Evolutionary conservation across 2,113 vertebrate species (phyloP).

Genomic region (Podarcis cretensis): DNA sequence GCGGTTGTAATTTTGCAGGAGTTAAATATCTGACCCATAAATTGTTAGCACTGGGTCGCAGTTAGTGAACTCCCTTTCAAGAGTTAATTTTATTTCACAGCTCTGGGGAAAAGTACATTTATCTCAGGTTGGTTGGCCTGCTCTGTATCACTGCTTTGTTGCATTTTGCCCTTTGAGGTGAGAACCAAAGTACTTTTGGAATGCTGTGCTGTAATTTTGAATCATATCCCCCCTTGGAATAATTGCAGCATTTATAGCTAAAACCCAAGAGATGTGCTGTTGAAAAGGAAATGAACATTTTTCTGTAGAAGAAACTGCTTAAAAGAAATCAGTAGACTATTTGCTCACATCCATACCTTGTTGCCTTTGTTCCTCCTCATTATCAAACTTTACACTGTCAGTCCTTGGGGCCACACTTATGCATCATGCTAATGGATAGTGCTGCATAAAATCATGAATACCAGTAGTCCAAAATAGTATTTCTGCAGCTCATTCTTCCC

Average conservation of each 20-base stretch:
- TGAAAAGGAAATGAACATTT: not conserved
- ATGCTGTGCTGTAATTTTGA: conserved; percentile 12
- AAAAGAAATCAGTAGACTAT: not conserved
- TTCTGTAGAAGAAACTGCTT: conserved; percentile 1
- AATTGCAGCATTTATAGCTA: not conserved
- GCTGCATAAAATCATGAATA: not conserved
- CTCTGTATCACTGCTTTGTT: not conserved
- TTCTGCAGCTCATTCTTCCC: not conserved
- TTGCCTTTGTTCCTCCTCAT: not conserved
- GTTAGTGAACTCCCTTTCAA: not conserved
- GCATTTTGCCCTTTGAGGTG: not conserved
- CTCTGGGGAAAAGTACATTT: not conserved
- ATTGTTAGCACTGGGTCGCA: not conserved
- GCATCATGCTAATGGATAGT: not conserved
- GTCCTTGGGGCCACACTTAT: not conserved
- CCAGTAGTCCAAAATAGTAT: not conserved
- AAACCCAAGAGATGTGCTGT: not conserved
- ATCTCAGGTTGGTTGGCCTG: not conserved
- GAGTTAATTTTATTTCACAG: not conserved
- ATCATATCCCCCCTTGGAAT: not conserved
- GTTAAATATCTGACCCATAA: not conserved
- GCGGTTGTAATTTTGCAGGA: not conserved
- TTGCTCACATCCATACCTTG: not conserved
- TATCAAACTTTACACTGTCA: not conserved
- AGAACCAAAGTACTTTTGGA: not conserved